Conservation (phyloP, 2,797 vertebrate species). For the Ciconia nigra region DNA sequence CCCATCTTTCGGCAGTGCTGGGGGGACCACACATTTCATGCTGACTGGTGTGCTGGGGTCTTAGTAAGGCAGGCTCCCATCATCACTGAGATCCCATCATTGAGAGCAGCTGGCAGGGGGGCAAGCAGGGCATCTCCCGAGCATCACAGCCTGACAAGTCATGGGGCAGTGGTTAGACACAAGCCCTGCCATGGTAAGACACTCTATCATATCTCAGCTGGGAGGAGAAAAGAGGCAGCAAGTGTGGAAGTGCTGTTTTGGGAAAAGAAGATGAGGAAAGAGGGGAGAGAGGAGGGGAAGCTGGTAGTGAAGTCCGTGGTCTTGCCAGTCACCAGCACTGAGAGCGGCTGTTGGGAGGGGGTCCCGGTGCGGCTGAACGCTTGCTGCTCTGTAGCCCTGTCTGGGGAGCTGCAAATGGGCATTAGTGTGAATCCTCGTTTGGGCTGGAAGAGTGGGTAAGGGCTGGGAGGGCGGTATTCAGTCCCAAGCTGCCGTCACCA, state of each 20-base stretch:
- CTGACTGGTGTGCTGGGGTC: neutral
- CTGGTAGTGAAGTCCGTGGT: neutral
- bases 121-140: neutral
- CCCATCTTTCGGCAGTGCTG: neutral
- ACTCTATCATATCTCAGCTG: neutral
- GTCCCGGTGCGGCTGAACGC: neutral
- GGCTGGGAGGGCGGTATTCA: neutral
- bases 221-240: neutral
- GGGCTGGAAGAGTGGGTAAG: neutral
- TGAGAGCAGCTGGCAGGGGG: neutral
- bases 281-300: neutral
- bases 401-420: neutral
- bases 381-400: neutral
- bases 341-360: neutral
- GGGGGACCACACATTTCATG: neutral
- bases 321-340: neutral
- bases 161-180: neutral
- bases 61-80: neutral
- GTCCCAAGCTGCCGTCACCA: neutral
- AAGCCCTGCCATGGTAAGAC: accelerated
- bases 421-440: neutral
- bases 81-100: accelerated
- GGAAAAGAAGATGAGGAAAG: neutral
- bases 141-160: neutral
- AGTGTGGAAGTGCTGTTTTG: neutral